Evolutionary conservation across 1,140 invertebrate genomes (phyloP).

Genomic region (Bombus pyrosoma): DNA sequence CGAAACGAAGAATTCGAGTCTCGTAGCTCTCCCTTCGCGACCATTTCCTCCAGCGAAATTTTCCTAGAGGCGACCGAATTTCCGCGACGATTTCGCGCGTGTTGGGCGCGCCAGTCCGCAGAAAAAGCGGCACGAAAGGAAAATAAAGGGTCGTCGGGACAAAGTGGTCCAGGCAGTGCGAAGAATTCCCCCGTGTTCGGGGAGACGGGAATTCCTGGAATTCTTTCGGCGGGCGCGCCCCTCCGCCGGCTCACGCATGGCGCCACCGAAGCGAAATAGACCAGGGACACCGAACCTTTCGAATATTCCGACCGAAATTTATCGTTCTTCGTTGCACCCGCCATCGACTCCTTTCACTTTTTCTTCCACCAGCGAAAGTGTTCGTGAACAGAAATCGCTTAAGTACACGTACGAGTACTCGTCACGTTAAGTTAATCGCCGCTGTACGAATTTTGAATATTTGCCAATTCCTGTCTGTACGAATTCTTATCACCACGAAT

Average conservation of each 20-base stretch:
- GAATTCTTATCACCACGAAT: no score
- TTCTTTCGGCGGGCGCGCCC: constrained; percentile 17
- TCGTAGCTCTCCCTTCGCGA: background rate
- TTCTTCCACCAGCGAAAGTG: background rate
- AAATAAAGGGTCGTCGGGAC: constrained; percentile 33
- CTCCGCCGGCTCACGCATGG: constrained; percentile 7
- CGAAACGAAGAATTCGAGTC: background rate
- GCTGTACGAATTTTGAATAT: no score
- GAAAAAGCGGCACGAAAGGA: background rate
- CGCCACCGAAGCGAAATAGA: constrained; percentile 16
- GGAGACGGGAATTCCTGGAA: constrained; percentile 44
- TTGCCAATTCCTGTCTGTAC: no score
- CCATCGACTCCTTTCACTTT: no score
- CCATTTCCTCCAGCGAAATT: background rate
- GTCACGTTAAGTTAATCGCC: no score
- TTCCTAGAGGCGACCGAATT: background rate
- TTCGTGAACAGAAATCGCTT: no score
- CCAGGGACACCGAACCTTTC: background rate
- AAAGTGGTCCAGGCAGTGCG: constrained; percentile 34
- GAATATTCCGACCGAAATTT: constrained; percentile 12
- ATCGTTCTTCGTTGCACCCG: background rate
- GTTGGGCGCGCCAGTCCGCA: background rate
- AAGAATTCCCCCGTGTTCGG: constrained; percentile 41
- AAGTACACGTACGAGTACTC: no score
- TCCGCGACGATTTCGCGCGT: constrained; percentile 16